Conservation (phyloP, 2,797 vertebrate genomes). For the Pitangus sulphuratus region DNA sequence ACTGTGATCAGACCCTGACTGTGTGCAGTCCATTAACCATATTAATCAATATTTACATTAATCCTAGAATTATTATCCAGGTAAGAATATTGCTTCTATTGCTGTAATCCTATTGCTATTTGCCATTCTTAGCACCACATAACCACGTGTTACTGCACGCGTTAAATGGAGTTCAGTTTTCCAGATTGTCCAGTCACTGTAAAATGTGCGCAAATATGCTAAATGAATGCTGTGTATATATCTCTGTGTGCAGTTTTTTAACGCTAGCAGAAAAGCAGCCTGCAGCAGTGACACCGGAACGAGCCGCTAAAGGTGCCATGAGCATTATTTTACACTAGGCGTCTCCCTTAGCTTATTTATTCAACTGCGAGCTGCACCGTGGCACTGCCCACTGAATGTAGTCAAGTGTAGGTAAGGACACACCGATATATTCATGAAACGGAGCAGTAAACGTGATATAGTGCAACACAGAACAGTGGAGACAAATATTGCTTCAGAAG, state of each 20-base stretch:
- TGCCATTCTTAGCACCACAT: neutral
- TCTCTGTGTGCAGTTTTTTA: neutral
- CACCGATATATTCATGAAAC: fast-evolving
- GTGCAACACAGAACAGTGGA: neutral
- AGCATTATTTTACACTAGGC: neutral
- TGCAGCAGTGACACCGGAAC: fast-evolving
- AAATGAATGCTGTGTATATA: fast-evolving
- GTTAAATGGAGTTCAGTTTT: neutral
- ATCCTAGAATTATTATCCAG: neutral
- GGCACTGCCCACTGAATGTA: fast-evolving
- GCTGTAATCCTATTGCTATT: neutral
- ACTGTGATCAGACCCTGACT: neutral
- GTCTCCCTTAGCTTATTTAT: constrained; percentile 1
- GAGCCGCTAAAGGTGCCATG: neutral
- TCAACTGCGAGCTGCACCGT: neutral
- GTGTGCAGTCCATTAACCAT: neutral
- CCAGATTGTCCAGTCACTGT: neutral
- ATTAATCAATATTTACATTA: neutral
- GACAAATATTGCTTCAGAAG: neutral
- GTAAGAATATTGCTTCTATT: neutral
- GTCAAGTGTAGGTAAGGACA: fast-evolving
- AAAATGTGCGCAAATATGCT: neutral
- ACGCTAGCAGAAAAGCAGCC: fast-evolving
- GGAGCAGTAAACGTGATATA: neutral
- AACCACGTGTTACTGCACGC: neutral